Evolutionary conservation across 2,797 vertebrate genomes (phyloP).

Genomic region (Champsocephalus esox): DNA sequence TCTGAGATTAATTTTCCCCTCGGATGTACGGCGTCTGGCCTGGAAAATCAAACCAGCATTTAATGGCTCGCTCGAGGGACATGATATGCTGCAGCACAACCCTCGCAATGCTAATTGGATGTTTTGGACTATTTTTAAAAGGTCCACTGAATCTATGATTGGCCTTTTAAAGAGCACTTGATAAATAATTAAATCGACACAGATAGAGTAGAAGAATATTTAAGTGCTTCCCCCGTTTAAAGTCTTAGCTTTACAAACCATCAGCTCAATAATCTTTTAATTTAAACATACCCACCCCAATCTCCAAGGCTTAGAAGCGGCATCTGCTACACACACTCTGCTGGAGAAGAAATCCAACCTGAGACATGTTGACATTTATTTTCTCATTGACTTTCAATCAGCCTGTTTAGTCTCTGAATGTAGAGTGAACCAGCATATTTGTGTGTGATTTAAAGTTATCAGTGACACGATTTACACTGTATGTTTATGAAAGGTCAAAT

Average conservation of each 20-base stretch:
- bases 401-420: conserved; percentile 50
- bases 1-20: conserved; percentile 59
- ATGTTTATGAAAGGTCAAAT: conserved; percentile 37
- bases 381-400: conserved; percentile 70
- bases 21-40: conserved; percentile 54
- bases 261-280: conserved; percentile 75
- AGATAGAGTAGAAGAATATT: conserved; percentile 72
- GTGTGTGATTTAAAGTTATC: conserved; percentile 21
- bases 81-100: conserved; percentile 57
- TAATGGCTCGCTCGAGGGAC: conserved; percentile 63
- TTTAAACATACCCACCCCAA: conserved; percentile 68
- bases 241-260: conserved; percentile 70
- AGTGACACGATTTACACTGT: conserved; percentile 13
- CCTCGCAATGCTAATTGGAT: conserved; percentile 67
- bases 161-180: conserved; percentile 57
- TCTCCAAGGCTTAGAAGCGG: conserved; percentile 66
- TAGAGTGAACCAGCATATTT: conserved; percentile 22
- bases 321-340: conserved; percentile 66
- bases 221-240: conserved; percentile 72
- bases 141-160: conserved; percentile 48
- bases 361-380: conserved; percentile 77
- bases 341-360: conserved; percentile 60
- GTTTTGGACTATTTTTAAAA: conserved; percentile 73
- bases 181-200: conserved; percentile 78
- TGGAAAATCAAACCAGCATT: conserved; percentile 62